phyloP scores from a whole-genome alignment of 2,888 invertebrate genomes.

The Polydrusus pterygomalis region DNA sequence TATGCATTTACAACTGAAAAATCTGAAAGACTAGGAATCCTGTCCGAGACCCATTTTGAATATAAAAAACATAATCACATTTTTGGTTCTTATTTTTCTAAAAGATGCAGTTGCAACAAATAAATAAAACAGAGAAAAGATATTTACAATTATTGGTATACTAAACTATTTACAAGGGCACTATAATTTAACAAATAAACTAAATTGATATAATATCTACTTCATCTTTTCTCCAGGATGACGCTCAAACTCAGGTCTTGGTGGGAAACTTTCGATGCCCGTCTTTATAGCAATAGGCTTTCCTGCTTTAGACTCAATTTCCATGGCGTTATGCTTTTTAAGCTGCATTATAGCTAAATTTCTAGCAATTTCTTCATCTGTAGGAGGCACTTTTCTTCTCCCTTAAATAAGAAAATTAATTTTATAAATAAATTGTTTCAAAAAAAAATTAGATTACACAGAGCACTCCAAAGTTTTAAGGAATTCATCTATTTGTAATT shows the following conservation, averaged over 20 bases:
- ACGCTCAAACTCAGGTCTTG: conserved; percentile 75
- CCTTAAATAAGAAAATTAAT: conserved; percentile 44
- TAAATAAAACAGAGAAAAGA: background rate
- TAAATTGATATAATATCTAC: background rate
- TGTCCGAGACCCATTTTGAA: too few species aligned
- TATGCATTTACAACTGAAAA: too few species aligned
- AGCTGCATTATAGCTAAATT: conserved; percentile 82
- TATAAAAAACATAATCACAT: too few species aligned
- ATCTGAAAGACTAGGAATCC: too few species aligned
- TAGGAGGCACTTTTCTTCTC: conserved; percentile 78
- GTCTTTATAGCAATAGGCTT: conserved; percentile 72
- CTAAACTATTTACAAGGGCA: background rate
- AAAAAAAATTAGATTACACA: too few species aligned
- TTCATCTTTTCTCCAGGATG: conserved; percentile 68
- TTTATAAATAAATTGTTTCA: too few species aligned
- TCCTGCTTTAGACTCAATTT: conserved; percentile 78
- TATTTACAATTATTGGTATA: conserved; percentile 5
- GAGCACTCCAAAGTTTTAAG: too few species aligned
- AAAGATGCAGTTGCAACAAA: too few species aligned
- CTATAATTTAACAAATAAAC: background rate
- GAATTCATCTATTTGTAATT: background rate
- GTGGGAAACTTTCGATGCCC: conserved; percentile 69
- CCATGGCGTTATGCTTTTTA: conserved; percentile 85
- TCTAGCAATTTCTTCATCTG: conserved; percentile 81
- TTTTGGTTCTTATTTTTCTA: too few species aligned